Conservation (phyloP, 2,797 vertebrate genomes). For the Calcarius lapponicus region DNA sequence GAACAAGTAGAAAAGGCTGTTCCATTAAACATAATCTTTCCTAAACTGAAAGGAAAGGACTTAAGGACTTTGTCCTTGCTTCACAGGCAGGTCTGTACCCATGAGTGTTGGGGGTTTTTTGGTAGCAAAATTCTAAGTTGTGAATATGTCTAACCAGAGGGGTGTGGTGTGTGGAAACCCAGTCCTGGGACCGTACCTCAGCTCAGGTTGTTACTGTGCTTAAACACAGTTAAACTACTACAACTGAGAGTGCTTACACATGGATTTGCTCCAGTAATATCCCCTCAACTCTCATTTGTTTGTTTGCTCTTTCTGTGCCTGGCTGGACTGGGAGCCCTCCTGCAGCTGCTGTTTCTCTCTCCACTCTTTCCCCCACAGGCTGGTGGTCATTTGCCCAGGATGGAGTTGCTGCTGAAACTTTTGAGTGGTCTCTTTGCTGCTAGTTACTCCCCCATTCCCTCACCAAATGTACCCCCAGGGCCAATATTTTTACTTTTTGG, state of each 20-base stretch:
- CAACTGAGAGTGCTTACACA: fast-evolving
- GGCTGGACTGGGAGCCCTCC: background rate
- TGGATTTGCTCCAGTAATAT: background rate
- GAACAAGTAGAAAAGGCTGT: background rate
- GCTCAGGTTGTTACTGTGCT: background rate
- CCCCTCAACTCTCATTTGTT: background rate
- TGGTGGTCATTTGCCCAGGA: background rate
- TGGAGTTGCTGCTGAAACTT: background rate
- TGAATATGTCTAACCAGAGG: fast-evolving
- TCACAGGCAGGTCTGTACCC: background rate
- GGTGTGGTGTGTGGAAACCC: background rate
- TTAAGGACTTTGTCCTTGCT: background rate
- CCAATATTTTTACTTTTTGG: background rate
- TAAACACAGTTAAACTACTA: fast-evolving
- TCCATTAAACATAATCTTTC: background rate
- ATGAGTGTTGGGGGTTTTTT: fast-evolving
- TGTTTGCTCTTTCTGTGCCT: fast-evolving
- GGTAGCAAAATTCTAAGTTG: background rate
- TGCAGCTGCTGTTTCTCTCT: background rate
- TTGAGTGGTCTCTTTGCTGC: fast-evolving
- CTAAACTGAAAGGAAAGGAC: background rate
- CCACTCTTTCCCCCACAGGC: fast-evolving
- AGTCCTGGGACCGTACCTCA: background rate
- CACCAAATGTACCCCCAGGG: fast-evolving
- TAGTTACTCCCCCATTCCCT: background rate